phyloP scores from a whole-genome alignment of 2,113 vertebrate species.

The Blennius ocellaris region DNA sequence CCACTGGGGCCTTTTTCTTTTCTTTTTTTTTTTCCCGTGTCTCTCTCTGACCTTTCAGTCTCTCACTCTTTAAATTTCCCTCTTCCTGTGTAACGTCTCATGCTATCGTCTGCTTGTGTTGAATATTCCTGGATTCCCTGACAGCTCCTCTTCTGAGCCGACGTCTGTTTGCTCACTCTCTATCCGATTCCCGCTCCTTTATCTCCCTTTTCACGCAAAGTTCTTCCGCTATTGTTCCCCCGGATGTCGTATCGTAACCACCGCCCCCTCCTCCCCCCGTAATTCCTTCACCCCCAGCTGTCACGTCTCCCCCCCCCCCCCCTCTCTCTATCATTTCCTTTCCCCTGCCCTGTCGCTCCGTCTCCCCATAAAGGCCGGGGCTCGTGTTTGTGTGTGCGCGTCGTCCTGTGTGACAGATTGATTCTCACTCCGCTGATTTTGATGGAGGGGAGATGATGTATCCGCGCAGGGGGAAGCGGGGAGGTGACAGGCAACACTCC shows the following conservation, averaged over 20 bases:
- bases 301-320: conserved; percentile 46
- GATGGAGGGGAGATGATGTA: conserved; percentile 64
- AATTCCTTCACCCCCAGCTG: conserved; percentile 56
- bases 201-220: conserved; percentile 34
- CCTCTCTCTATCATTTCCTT: conserved; percentile 25
- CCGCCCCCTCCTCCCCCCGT: conserved; percentile 32
- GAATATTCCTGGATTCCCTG: conserved; percentile 37
- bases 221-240: conserved; percentile 33
- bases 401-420: conserved; percentile 67
- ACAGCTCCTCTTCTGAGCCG: conserved; percentile 43
- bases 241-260: conserved; percentile 46
- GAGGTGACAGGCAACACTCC: conserved; percentile 67
- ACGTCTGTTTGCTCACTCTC: conserved; percentile 28
- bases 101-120: conserved; percentile 11
- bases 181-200: conserved; percentile 33
- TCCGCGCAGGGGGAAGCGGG: conserved; percentile 29
- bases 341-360: conserved; percentile 14
- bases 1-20: conserved; percentile 11
- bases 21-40: conserved; percentile 31
- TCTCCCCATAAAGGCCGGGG: conserved; percentile 10
- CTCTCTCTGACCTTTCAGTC: conserved; percentile 65
- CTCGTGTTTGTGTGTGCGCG: conserved; percentile 18
- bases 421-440: conserved; percentile 71
- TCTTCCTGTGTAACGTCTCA: conserved; percentile 43
- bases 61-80: conserved; percentile 49